These are phyloP conservation scores for Myocastor coypus DNA, from an alignment of 2,113 vertebrate species.

Conservation along the genomic window DNA sequence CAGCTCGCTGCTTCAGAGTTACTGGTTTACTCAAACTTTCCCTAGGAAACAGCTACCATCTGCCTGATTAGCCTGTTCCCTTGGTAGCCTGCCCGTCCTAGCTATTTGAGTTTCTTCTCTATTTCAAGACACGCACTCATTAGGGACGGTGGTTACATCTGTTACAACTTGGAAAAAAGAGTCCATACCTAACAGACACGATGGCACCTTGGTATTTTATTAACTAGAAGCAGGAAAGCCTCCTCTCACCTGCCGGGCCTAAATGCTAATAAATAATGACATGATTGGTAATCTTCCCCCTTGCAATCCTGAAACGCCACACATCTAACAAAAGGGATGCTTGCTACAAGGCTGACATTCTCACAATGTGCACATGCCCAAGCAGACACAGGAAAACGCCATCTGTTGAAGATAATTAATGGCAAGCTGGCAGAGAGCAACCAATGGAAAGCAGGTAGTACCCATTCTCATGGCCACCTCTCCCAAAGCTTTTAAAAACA, in stretches of 20 bases:
- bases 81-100: slow-evolving; percentile 74
- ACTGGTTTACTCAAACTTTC: slow-evolving; percentile 74
- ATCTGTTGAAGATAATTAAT: slow-evolving; percentile 60
- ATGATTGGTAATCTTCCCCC: slow-evolving; percentile 31
- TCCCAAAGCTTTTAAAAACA: neutral
- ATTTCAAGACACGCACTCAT: slow-evolving; percentile 72
- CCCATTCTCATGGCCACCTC: slow-evolving; percentile 9
- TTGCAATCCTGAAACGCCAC: neutral
- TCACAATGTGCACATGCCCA: slow-evolving; percentile 48
- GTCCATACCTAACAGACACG: slow-evolving; percentile 49
- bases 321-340: slow-evolving; percentile 28
- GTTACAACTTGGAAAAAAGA: slow-evolving; percentile 70
- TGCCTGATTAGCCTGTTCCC: slow-evolving; percentile 80
- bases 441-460: slow-evolving; percentile 36
- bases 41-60: slow-evolving; percentile 80
- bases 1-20: slow-evolving; percentile 62
- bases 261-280: slow-evolving; percentile 23
- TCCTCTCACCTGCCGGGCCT: slow-evolving; percentile 29
- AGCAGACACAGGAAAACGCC: slow-evolving; percentile 21
- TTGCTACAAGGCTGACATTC: slow-evolving; percentile 41
- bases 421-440: slow-evolving; percentile 25
- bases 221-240: slow-evolving; percentile 43
- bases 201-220: slow-evolving; percentile 67
- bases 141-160: slow-evolving; percentile 74
- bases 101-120: slow-evolving; percentile 76